phyloP scores from a whole-genome alignment of 2,888 invertebrate genomes.

The Melanostoma scalare region DNA sequence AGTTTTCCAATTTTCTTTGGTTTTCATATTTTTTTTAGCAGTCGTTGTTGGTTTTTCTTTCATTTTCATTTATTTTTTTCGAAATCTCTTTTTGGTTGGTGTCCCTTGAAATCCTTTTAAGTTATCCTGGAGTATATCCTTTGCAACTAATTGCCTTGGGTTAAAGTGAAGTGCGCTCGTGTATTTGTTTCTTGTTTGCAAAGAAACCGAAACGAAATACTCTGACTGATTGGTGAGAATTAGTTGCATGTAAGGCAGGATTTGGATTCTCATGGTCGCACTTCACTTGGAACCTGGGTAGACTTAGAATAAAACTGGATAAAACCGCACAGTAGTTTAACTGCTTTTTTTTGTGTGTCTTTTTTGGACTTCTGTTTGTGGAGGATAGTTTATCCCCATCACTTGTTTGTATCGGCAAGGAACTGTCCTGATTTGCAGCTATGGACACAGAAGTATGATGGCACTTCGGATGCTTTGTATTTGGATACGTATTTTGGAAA shows the following conservation, averaged over 20 bases:
- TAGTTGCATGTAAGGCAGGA: slow-evolving; percentile 51
- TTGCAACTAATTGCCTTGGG: slow-evolving; percentile 65
- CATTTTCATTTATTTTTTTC: not conserved
- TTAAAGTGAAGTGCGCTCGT: slow-evolving; percentile 54
- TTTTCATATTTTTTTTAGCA: slow-evolving; percentile 20
- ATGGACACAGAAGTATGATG: slow-evolving; percentile 81
- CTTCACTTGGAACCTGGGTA: slow-evolving; percentile 43
- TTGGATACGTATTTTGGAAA: slow-evolving; percentile 79
- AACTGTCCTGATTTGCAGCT: slow-evolving; percentile 77
- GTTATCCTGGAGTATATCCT: slow-evolving; percentile 46
- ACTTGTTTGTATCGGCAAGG: slow-evolving; percentile 78
- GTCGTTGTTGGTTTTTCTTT: not conserved
- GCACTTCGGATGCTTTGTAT: slow-evolving; percentile 78
- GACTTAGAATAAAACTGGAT: slow-evolving; percentile 4
- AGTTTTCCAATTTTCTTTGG: slow-evolving; percentile 55
- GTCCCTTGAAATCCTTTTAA: slow-evolving; percentile 46
- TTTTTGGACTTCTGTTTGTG: not conserved
- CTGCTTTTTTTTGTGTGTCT: slow-evolving; percentile 44
- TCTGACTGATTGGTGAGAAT: slow-evolving; percentile 60
- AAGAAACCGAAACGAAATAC: slow-evolving; percentile 11
- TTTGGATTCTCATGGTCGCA: slow-evolving; percentile 41
- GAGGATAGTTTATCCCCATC: slow-evolving; percentile 79
- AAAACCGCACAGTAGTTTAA: slow-evolving; percentile 74
- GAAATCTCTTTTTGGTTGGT: too few relatives aligned
- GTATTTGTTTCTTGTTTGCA: slow-evolving; percentile 3